These are phyloP conservation scores for Scaptomyza flava DNA, from an alignment of 2,888 invertebrate species.

Conservation along the genomic window DNA sequence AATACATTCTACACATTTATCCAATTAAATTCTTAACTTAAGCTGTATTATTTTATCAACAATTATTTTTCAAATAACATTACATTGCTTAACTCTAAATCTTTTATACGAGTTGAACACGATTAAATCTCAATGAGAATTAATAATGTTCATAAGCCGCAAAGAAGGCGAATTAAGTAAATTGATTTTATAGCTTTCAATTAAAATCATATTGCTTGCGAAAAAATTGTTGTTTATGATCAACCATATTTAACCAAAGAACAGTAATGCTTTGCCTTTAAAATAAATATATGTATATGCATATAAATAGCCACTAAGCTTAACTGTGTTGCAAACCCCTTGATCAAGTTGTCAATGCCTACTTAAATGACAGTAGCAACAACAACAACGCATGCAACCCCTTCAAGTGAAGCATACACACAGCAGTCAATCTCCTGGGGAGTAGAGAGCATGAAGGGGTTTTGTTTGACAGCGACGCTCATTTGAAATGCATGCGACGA, in stretches of 20 bases:
- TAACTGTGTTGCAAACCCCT: conserved; percentile 27
- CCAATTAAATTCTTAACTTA: too few relatives aligned
- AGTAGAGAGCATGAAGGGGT: conserved; percentile 7
- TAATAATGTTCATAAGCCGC: neutral
- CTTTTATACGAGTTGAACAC: too few relatives aligned
- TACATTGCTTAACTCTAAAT: too few relatives aligned
- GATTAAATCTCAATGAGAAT: neutral
- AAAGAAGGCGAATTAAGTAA: too few relatives aligned
- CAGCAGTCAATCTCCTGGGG: conserved; percentile 24
- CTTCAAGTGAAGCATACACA: conserved; percentile 39
- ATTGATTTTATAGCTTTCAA: too few relatives aligned
- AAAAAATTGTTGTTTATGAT: too few relatives aligned
- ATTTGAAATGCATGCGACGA: conserved; percentile 71
- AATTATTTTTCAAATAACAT: too few relatives aligned
- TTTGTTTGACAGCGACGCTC: conserved; percentile 56
- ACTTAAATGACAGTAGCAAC: conserved; percentile 13
- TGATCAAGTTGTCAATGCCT: conserved; percentile 38
- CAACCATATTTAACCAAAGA: too few relatives aligned
- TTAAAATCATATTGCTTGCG: too few relatives aligned
- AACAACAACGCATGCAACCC: conserved; percentile 49
- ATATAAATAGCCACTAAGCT: conserved; percentile 19
- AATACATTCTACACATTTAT: too few relatives aligned
- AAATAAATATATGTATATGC: neutral
- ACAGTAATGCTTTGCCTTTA: neutral
- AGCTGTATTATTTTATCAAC: too few relatives aligned